Percentiles rank a stretch among this genome's conserved stretches.
Evolutionary conservation across 2,113 vertebrate genomes (phyloP).

Genomic region (Paramormyrops kingsleyae): DNA sequence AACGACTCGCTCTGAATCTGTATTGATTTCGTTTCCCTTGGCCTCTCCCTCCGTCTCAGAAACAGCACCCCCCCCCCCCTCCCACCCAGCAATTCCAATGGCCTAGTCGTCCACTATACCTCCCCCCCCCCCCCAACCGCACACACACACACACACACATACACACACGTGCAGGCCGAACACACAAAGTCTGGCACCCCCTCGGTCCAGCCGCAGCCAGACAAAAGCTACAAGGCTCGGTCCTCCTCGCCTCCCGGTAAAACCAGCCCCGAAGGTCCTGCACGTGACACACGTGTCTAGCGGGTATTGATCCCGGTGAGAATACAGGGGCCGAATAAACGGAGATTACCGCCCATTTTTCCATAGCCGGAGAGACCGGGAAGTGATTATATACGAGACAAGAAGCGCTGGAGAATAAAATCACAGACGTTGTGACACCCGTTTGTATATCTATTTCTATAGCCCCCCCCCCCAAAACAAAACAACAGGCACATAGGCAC

Average conservation of each 20-base stretch:
- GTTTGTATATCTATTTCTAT: background rate
- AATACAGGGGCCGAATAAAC: background rate
- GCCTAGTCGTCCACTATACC: conserved; percentile 18
- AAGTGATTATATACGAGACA: background rate
- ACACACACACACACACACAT: background rate
- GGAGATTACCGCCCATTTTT: background rate
- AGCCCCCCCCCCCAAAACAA: background rate
- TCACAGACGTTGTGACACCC: background rate
- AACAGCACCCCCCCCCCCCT: conserved; percentile 16
- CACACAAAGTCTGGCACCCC: background rate
- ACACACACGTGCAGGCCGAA: background rate
- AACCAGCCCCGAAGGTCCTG: background rate
- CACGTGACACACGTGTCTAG: background rate
- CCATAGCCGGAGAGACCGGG: background rate
- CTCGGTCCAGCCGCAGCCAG: background rate
- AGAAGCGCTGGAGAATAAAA: background rate
- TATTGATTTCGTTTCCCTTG: conserved; percentile 60
- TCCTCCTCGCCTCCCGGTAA: background rate
- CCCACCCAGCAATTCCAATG: conserved; percentile 19
- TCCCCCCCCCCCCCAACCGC: background rate
- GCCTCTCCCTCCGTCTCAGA: conserved; percentile 30
- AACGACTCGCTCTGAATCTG: conserved; percentile 59
- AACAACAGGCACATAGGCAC: background rate
- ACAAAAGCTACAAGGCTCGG: background rate
- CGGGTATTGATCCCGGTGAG: background rate